Percentiles rank a stretch among this genome's conserved stretches.
Conservation (phyloP, 2,888 invertebrate species). For the Macaria liturata region DNA sequence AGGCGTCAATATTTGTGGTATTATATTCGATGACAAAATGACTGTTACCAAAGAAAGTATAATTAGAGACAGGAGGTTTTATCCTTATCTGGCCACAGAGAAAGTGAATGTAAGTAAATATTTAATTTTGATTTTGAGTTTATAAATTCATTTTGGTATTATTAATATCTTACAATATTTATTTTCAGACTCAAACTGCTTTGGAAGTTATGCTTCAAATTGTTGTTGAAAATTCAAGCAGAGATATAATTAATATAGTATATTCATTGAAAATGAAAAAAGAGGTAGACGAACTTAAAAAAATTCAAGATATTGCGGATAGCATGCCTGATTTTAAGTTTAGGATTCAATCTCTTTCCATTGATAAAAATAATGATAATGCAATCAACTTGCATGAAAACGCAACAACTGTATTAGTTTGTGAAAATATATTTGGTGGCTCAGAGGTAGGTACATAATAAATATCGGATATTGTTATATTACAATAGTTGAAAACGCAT, state of each 20-base stretch:
- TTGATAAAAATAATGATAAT: not conserved
- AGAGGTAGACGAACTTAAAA: not conserved
- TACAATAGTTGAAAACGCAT: too few species aligned
- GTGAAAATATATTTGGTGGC: not conserved
- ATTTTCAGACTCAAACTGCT: conserved; percentile 3
- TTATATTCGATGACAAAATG: conserved; percentile 48
- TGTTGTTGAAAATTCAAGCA: not conserved
- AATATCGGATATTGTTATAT: too few species aligned
- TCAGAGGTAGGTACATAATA: not conserved
- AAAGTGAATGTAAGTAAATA: conserved; percentile 1
- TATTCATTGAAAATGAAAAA: not conserved
- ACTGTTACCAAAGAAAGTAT: conserved; percentile 31
- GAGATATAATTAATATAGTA: conserved; percentile 1
- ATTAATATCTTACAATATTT: not conserved
- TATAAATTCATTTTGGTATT: not conserved
- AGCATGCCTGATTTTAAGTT: not conserved
- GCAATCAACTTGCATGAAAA: not conserved
- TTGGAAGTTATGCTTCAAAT: conserved; percentile 3
- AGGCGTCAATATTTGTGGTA: conserved; percentile 43
- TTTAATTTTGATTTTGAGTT: not conserved
- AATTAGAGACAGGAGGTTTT: conserved; percentile 1
- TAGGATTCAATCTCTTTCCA: not conserved
- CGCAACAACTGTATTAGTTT: conserved; percentile 2
- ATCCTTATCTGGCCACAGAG: conserved; percentile 2
- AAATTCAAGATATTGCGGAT: not conserved